These are phyloP conservation scores for Castor canadensis DNA, from an alignment of 2,113 vertebrate species.

Conservation along the genomic window DNA sequence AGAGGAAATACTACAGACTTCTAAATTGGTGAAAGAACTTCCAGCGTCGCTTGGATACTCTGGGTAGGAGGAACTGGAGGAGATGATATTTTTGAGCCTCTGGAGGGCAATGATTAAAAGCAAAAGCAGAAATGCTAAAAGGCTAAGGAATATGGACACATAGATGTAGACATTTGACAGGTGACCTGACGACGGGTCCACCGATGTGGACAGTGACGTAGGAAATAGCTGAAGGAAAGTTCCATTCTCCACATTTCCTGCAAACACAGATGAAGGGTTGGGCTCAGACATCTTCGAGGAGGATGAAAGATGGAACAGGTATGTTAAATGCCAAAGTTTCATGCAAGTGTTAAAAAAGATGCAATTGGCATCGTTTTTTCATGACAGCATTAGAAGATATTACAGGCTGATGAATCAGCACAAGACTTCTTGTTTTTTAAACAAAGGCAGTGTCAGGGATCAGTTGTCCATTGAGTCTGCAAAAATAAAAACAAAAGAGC, in stretches of 20 bases:
- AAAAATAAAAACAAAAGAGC: not conserved
- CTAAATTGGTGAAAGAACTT: constrained; percentile 98
- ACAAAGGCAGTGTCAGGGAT: not conserved
- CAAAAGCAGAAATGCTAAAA: constrained; percentile 94
- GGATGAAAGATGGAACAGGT: not conserved
- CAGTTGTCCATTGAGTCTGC: constrained; percentile 29
- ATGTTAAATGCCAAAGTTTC: not conserved
- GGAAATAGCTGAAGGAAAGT: constrained; percentile 92
- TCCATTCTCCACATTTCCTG: constrained; percentile 87
- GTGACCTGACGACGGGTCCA: constrained; percentile 85
- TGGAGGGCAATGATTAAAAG: constrained; percentile 95
- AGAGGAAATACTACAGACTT: constrained; percentile 97
- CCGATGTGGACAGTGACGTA: constrained; percentile 90
- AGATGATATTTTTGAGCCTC: constrained; percentile 97
- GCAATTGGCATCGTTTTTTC: not conserved
- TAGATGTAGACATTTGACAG: constrained; percentile 94
- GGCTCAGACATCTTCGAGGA: constrained; percentile 81
- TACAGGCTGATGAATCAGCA: not conserved
- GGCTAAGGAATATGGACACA: constrained; percentile 96
- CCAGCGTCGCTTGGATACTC: constrained; percentile 94
- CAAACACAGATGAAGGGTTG: constrained; percentile 78
- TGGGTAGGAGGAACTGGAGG: constrained; percentile 93
- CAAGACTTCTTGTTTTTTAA: constrained; percentile 13
- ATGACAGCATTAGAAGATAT: not conserved
- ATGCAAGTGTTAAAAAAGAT: constrained; percentile 37